Base-by-base conservation (phyloP, 2,888 invertebrate genomes). In the Oeneis ivallda region DNA sequence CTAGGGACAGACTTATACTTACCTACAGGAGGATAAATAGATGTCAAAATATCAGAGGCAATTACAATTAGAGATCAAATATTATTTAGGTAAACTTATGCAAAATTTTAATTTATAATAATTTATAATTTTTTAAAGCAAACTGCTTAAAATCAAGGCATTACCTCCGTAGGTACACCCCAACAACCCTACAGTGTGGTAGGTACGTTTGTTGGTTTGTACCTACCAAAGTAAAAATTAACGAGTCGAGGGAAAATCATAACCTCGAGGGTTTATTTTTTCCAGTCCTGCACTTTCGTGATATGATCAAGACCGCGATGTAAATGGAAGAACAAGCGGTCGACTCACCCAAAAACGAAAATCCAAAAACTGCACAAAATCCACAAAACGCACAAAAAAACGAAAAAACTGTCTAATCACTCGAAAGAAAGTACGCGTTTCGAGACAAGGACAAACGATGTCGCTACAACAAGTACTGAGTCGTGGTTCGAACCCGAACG, bases 371-470 rank as follows among this genome's bases (percentile, higher is more conserved):
- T n/a, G n/a, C 11, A 43, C n/a, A 37, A 39, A 53, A 53, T 53
- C 37, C 53, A 53, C n/a, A 53, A 53, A 53, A 54, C 50, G 13
- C 47, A 50, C 53, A 49, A 50, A 64, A 63, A 67, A 64, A 60
- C 47, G 66, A 56, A 69, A 66, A 68, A 70, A 69, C 70, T 67
- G 71, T 71, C 72, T 67, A 71, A 70, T 71, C 69, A 67, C 69
- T 64, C 58, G 54, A 68, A 74, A 74, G 71, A 71, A 72, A 72
- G 72, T 71, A 63, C 64, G 60, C 59, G 53, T 37, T 41, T 47
- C 70, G 56, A 69, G 73, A 74, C 72, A 75, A 76, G 74, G 73
- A 75, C 74, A 73, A 72, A 70, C 71, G 49, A 67, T 65, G 62
- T 72, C 73, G 73, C 73, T 73, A 74, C 19, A 64, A 62, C 64